Evolutionary conservation across 2,888 invertebrate species (phyloP).

Genomic region (Spilosoma lubricipeda): DNA sequence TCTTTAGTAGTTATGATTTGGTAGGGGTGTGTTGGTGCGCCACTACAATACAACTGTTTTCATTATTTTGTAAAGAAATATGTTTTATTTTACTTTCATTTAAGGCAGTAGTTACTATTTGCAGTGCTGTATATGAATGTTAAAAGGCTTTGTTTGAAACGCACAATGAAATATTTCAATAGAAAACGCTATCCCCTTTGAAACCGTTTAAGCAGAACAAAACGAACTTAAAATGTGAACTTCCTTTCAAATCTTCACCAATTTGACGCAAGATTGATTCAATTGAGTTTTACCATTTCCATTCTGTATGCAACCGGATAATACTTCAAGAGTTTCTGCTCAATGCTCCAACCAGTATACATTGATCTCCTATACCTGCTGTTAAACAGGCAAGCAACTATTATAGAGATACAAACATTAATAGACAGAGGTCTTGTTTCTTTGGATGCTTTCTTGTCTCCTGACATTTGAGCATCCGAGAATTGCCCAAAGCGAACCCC

Average conservation of each 20-base stretch:
- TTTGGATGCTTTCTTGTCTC: slow-evolving; percentile 76
- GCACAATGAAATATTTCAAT: background rate
- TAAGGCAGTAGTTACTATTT: background rate
- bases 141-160: background rate
- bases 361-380: slow-evolving; percentile 60
- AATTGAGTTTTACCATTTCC: slow-evolving; percentile 76
- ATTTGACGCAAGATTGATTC: slow-evolving; percentile 83
- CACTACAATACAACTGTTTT: background rate
- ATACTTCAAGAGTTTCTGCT: slow-evolving; percentile 75
- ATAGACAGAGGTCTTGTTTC: slow-evolving; percentile 64
- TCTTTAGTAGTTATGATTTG: background rate
- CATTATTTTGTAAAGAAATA: background rate
- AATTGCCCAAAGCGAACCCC: slow-evolving; percentile 78
- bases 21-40: background rate
- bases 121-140: background rate
- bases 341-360: slow-evolving; percentile 64
- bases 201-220: slow-evolving; percentile 31
- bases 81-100: background rate
- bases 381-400: slow-evolving; percentile 47
- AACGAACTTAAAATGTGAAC: slow-evolving; percentile 62
- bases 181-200: background rate
- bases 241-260: slow-evolving; percentile 70
- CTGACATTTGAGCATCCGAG: slow-evolving; percentile 80
- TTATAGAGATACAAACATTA: slow-evolving; percentile 55
- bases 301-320: slow-evolving; percentile 80